Evolutionary conservation across 2,888 invertebrate species (phyloP), one percentile per base, ranked within the genome.

Genomic region (Harpagoxenus sublaevis): DNA sequence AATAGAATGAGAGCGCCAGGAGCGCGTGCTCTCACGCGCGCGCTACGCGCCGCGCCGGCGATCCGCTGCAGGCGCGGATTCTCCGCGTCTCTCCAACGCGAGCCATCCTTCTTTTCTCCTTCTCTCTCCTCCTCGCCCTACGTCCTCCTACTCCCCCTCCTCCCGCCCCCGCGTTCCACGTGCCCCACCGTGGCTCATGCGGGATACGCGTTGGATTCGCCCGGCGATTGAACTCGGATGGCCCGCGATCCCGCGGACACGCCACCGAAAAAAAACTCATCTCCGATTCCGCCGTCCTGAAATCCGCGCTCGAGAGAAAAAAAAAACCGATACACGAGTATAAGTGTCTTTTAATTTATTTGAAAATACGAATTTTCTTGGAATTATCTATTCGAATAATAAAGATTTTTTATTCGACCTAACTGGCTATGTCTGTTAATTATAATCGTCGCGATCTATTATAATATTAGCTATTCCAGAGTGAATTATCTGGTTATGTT

Each of bases 1-100:
- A 94, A 94, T 94, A 94, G 94, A 94, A 93, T 88, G 92, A 92
- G 93, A 93, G 92, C 92, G 92, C 91, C 92, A 92, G 92, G 92
- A 93, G 87, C 90, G 92, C 90, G 90, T 91, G 90, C 90, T 92
- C 92, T 92, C 92, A 91, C 91, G 90, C 92, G 90, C 92, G 55
- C 53, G 89, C 88, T 86, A 84, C 62, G 23, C 23, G 23, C 23
- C 62, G 35, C 86, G 88, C 90, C 83, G 88, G 87, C 86, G 89
- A 88, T 23, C 42, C 86, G 87, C 87, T 83, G n/a, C n/a, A n/a
- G 45, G 45, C 70, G 78, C 53, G 70, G 42, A 73, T 73, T 42
- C 65, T 45, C 57, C 68, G 39, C 63, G 63, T 83, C 55, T 53
- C 45, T 75, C 45, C 3, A 39, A 18, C 63, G 82, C 51, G 12